Evolutionary conservation across 2,888 invertebrate species (phyloP), one percentile per base, ranked within the genome.

Genomic region (Calameuta filiformis): DNA sequence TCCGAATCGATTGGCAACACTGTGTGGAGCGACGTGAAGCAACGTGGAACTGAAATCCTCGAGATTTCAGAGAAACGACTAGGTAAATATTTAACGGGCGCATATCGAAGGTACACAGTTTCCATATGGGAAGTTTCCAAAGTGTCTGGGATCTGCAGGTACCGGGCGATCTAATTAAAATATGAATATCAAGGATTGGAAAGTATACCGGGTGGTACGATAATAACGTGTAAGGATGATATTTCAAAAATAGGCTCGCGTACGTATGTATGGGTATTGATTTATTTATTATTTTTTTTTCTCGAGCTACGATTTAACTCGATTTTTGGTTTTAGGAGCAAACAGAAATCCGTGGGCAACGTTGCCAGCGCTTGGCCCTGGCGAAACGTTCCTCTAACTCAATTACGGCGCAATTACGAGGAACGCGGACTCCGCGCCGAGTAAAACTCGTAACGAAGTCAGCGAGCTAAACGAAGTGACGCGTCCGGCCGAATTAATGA

Each of bases 401-500:
- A 15, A 71, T 71, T 71, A 31, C 71, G 2, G 31, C 31, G 71
- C 71, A 71, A 71, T 71, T 71, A 71, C 71, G 40, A 56, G 23
- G 40, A 23, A 56, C 71, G 71, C 71, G 31, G 33, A 33, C 31
- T 33, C 31, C 3, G 71, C 71, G 71, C 12, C n/a, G 71, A 33
- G 71, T 71, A 71, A 33, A 71, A 71, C 71, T 71, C 31, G 71
- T 71, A 71, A 71, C 71, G 71, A 71, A 71, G 40, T 56, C 40
- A 56, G 40, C 23, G 40, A 56, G 40, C 40, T 56, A 56, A 56
- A 56, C 40, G 40, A 56, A 56, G 23, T 56, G 40, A 56, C 40
- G 40, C 40, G 40, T 56, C 40, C 40, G 40, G 40, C 23, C 40
- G 23, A 56, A 56, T 56, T 56, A 56, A 56, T 56, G 40, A 56